phyloP scores from a whole-genome alignment of 2,888 invertebrate species.

The Gandaritis pyraliata region DNA sequence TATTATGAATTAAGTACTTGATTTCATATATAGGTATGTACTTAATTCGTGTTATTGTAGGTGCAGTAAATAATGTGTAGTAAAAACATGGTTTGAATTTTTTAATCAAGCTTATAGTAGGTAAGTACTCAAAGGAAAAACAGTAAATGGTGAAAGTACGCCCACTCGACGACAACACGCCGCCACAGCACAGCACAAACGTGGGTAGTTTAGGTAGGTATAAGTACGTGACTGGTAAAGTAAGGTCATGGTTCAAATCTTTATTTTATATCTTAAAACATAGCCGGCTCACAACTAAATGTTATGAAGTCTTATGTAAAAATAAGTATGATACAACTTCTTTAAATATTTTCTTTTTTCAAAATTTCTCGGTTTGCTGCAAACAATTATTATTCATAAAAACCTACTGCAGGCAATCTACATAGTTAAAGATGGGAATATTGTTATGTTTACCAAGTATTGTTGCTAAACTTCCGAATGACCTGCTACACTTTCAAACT shows the following conservation, averaged over 20 bases:
- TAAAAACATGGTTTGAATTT: not conserved
- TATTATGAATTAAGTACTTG: constrained; percentile 11
- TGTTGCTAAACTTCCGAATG: constrained; percentile 23
- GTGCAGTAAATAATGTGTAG: too few relatives aligned
- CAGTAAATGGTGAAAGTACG: constrained; percentile 37
- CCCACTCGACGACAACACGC: not conserved
- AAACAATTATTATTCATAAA: not conserved
- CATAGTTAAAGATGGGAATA: too few relatives aligned
- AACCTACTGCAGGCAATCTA: not conserved
- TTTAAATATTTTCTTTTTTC: not conserved
- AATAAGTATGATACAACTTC: not conserved
- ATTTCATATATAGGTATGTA: too few relatives aligned
- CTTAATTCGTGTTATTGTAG: too few relatives aligned
- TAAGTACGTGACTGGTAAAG: constrained; percentile 22
- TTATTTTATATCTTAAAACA: constrained; percentile 23
- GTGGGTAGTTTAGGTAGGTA: not conserved
- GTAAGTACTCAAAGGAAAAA: constrained; percentile 15
- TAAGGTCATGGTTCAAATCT: constrained; percentile 40
- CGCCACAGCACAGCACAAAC: not conserved
- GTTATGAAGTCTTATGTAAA: constrained; percentile 1
- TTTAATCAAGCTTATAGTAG: constrained; percentile 1
- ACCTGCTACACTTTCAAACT: constrained; percentile 19
- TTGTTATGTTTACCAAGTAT: not conserved
- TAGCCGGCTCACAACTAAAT: too few relatives aligned
- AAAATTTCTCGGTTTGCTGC: not conserved